Percentiles rank a stretch among this genome's conserved stretches.
Evolutionary conservation across 2,888 invertebrate genomes (phyloP).

Genomic region (Apamea crenata): DNA sequence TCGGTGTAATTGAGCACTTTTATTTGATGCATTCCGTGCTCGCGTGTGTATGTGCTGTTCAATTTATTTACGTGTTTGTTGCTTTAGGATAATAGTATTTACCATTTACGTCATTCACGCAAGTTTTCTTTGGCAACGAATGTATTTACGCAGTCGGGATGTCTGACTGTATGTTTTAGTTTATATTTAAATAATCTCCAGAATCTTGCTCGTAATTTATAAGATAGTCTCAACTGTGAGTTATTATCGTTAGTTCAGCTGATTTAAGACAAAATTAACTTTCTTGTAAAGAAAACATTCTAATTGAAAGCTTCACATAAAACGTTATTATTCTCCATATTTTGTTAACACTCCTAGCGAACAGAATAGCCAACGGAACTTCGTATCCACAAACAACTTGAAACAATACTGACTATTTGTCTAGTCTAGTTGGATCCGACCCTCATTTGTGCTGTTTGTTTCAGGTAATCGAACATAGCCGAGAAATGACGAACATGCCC

Average conservation of each 20-base stretch:
- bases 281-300: constrained; percentile 1
- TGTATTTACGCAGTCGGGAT: constrained; percentile 24
- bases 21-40: constrained; percentile 39
- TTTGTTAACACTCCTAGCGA: constrained; percentile 23
- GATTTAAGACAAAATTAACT: not conserved
- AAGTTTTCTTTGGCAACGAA: constrained; percentile 30
- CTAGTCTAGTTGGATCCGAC: constrained; percentile 38
- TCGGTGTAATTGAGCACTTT: constrained; percentile 42
- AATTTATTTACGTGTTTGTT: constrained; percentile 40
- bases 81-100: constrained; percentile 29
- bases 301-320: not conserved
- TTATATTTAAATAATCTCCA: constrained; percentile 1
- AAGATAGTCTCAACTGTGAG: not conserved
- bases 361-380: constrained; percentile 39
- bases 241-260: not conserved
- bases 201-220: constrained; percentile 15
- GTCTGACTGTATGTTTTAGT: constrained; percentile 23
- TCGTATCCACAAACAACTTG: constrained; percentile 51
- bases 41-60: constrained; percentile 35
- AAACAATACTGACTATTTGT: constrained; percentile 54
- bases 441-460: constrained; percentile 56
- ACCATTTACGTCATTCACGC: constrained; percentile 23
- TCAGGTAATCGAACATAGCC: constrained; percentile 63
- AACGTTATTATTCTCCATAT: constrained; percentile 22
- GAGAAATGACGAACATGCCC: constrained; percentile 78